A percentile compares a stretch with the other conserved stretches of the same genome.
Evolutionary conservation across 1,140 invertebrate genomes (phyloP).

Genomic region (Zophobas atratus): DNA sequence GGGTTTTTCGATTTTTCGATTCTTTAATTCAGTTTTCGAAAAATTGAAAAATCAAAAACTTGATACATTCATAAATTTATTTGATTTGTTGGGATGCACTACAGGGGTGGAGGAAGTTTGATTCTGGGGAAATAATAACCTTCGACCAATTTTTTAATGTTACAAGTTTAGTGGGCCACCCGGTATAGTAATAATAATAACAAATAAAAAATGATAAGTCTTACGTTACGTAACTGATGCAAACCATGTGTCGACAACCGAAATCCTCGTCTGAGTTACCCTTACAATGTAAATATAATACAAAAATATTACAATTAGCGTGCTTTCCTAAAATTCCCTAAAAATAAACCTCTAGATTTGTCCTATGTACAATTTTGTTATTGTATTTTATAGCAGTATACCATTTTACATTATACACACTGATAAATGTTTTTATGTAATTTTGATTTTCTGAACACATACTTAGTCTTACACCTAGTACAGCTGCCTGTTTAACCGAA

Average conservation of each 20-base stretch:
- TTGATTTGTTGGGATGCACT: too few species aligned
- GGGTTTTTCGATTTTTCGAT: too few species aligned
- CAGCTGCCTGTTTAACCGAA: not conserved
- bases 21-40: too few species aligned
- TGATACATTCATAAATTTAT: too few species aligned
- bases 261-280: not conserved
- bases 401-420: conserved; percentile 44
- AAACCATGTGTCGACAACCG: not conserved
- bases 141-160: too few species aligned
- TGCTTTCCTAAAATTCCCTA: conserved; percentile 31
- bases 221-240: too few species aligned
- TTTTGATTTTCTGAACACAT: conserved; percentile 44
- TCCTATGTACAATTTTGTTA: conserved; percentile 44
- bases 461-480: conserved; percentile 22
- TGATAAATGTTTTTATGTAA: conserved; percentile 24
- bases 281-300: conserved; percentile 21
- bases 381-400: conserved; percentile 49
- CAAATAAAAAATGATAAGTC: too few species aligned
- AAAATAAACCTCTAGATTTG: conserved; percentile 34
- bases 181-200: too few species aligned
- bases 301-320: conserved; percentile 41
- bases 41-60: too few species aligned
- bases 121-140: too few species aligned
- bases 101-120: too few species aligned
- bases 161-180: too few species aligned